Evolutionary conservation across 2,797 vertebrate species (phyloP).

Genomic region (Sebastes hubbsi): DNA sequence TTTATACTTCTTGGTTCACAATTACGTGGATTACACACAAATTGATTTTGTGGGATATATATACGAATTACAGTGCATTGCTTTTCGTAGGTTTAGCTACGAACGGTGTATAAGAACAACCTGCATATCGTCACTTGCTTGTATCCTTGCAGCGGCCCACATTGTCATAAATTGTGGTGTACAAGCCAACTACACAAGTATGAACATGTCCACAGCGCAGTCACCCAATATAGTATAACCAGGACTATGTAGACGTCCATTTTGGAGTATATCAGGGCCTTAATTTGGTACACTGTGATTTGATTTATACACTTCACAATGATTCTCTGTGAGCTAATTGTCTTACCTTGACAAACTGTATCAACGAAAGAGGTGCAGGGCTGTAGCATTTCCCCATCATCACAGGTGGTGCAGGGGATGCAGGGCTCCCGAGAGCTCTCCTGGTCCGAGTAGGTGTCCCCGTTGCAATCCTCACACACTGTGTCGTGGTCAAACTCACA

Average conservation of each 20-base stretch:
- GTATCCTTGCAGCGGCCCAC: neutral
- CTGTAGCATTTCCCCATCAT: slow-evolving; percentile 82
- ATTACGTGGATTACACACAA: too few relatives aligned
- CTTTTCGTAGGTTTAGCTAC: too few relatives aligned
- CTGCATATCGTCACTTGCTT: neutral
- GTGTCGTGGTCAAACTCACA: slow-evolving; percentile 87
- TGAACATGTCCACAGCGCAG: neutral
- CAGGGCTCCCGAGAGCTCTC: slow-evolving; percentile 94
- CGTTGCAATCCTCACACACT: slow-evolving; percentile 86
- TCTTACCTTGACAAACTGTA: slow-evolving; percentile 86
- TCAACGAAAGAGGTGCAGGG: slow-evolving; percentile 84
- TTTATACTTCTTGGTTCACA: too few relatives aligned
- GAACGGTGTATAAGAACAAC: too few relatives aligned
- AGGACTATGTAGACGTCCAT: too few relatives aligned
- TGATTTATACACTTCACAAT: neutral
- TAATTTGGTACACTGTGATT: neutral
- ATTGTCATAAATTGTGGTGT: neutral
- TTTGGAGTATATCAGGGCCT: neutral
- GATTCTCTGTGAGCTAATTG: neutral
- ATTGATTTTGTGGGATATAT: too few relatives aligned
- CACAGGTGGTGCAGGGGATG: slow-evolving; percentile 92
- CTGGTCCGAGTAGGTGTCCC: slow-evolving; percentile 91
- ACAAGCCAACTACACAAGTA: neutral
- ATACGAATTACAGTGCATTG: too few relatives aligned
- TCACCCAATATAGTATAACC: neutral